Conservation (phyloP, 2,113 vertebrate genomes). For the Panthera tigris region DNA sequence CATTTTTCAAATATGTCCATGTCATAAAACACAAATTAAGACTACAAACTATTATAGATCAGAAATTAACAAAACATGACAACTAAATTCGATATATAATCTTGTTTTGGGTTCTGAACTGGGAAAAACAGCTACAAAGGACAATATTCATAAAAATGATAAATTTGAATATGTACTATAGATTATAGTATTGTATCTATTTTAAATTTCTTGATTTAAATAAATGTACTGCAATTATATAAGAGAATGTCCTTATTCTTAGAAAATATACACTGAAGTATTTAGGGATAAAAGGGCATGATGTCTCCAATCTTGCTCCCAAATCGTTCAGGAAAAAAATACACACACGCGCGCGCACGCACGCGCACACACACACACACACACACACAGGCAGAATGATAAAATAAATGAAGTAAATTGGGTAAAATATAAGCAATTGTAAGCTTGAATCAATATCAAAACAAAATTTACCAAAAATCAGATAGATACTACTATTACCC, state of each 20-base stretch:
- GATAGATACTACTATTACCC: neutral
- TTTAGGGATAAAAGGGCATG: neutral
- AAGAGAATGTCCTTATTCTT: neutral
- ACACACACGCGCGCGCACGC: no score
- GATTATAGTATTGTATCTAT: neutral
- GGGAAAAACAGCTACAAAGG: neutral
- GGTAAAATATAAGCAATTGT: neutral
- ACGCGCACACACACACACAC: no score
- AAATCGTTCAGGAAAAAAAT: neutral
- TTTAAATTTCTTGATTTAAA: neutral
- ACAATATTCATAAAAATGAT: neutral
- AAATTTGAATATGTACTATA: neutral
- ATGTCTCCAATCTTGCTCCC: neutral
- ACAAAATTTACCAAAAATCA: neutral
- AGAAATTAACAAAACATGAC: neutral
- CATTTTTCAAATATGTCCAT: neutral
- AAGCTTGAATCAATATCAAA: neutral
- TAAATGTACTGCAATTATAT: neutral
- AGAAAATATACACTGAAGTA: neutral
- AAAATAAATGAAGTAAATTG: neutral
- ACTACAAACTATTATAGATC: neutral
- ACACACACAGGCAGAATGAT: neutral
- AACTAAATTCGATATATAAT: neutral
- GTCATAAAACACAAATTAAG: conserved; percentile 15
- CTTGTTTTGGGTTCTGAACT: neutral